Conservation (phyloP, 2,113 vertebrate genomes). For the Tretioscincus oriximinensis region DNA sequence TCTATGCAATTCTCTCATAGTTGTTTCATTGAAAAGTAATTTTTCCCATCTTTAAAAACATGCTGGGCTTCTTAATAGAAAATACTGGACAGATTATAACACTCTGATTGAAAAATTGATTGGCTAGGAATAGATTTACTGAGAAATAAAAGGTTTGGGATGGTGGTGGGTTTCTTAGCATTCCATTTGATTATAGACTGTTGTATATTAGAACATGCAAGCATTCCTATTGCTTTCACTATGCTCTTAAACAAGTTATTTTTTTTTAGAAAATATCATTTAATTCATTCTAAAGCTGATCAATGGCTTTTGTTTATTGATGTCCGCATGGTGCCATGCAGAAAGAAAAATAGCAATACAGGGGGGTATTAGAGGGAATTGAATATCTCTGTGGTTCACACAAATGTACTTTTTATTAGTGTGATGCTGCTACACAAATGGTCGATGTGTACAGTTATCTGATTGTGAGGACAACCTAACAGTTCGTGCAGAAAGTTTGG, state of each 20-base stretch:
- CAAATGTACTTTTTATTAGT: no score
- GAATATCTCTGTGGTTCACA: no score
- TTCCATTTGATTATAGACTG: background rate
- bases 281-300: background rate
- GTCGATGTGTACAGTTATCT: no score
- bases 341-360: no score
- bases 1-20: background rate
- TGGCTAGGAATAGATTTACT: background rate
- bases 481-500: no score
- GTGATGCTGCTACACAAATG: no score
- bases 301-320: background rate
- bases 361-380: no score
- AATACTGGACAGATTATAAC: conserved; percentile 18
- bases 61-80: background rate
- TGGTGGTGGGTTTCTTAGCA: background rate
- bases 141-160: background rate
- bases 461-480: no score
- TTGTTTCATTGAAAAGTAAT: conserved; percentile 10
- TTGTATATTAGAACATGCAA: background rate
- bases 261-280: background rate
- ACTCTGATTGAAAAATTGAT: background rate
- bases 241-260: background rate
- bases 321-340: background rate
- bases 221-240: background rate
- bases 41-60: background rate